Evolutionary conservation across 2,797 vertebrate genomes (phyloP).

Genomic region (Bothrops alternatus): DNA sequence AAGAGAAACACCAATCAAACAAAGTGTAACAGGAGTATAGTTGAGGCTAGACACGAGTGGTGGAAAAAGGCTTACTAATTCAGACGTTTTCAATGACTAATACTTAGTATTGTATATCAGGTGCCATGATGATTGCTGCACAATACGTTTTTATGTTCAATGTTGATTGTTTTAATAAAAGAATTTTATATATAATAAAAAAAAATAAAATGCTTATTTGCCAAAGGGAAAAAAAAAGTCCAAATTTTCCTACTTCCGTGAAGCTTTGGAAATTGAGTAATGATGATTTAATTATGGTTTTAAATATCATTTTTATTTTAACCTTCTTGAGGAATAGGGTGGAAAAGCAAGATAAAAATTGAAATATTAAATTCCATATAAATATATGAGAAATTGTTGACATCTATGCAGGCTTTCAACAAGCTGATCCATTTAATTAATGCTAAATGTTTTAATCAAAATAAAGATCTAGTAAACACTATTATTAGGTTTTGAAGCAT

Average conservation of each 20-base stretch:
- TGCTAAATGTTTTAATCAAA: neutral
- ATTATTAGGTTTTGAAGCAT: neutral
- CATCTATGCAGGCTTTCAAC: neutral
- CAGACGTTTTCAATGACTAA: too few species aligned
- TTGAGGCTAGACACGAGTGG: too few species aligned
- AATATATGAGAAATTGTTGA: neutral
- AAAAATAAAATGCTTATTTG: too few species aligned
- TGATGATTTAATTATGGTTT: neutral
- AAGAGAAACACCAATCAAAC: too few species aligned
- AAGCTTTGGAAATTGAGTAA: neutral
- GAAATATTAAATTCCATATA: neutral
- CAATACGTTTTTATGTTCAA: too few species aligned
- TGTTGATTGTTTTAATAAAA: too few species aligned
- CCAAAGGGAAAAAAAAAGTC: too few species aligned
- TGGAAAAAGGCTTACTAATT: too few species aligned
- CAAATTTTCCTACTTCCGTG: neutral
- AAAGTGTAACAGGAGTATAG: too few species aligned
- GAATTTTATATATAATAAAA: too few species aligned
- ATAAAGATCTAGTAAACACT: neutral
- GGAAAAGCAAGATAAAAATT: neutral
- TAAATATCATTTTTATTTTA: neutral
- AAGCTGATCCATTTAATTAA: neutral
- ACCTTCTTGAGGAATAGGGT: neutral
- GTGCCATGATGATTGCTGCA: too few species aligned
- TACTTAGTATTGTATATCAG: too few species aligned